Evolutionary conservation across 1,140 invertebrate genomes (phyloP), one percentile per base, ranked within the genome.

Genomic region (Phthorimaea operculella): DNA sequence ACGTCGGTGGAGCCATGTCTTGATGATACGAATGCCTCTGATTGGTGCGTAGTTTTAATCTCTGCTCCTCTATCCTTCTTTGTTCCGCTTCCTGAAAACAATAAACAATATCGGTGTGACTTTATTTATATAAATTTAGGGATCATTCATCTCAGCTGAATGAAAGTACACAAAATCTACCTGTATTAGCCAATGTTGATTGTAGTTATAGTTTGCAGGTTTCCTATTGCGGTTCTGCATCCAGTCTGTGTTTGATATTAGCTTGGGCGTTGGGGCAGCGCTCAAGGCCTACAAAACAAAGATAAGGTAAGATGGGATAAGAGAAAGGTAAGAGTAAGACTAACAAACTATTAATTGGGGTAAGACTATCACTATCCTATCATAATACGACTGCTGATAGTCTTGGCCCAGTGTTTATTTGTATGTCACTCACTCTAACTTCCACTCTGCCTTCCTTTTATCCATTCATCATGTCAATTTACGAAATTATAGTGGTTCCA

Each of bases 181-280:
- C 86, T 94, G 92, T 72, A 95, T 91, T 6, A 96, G 87, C 94
- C 94, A 96, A 72, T 96, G 94, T 68, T 96, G 93, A 66, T 89
- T 88, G 66, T 93, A 93, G 74, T 92, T 93, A 65, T 90, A 90
- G 65, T 88, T 90, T 52, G 90, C 87, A 5, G 89, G 87, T 66
- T 88, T 87, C 61, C 92, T 90, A 45, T 88, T 89, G 60, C 91
- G 91, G 50, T 89, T 83, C 66, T 90, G 89, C 42, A 91, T 88
- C 92, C 91, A 95, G 48, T 90, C 90, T 51, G 91, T 87, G 57
- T 86, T 88, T 18, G 89, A 88, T 44, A 92, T 90, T 57, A 93
- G 88, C 70, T 91, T 88, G 9, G 90, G 88, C 33, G 91, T 90
- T 9, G 93, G 93, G 5, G 90, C 92, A 12, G 93, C 93, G 70